phyloP scores from a whole-genome alignment of 1,140 invertebrate genomes.

The Temnothorax nylanderi region DNA sequence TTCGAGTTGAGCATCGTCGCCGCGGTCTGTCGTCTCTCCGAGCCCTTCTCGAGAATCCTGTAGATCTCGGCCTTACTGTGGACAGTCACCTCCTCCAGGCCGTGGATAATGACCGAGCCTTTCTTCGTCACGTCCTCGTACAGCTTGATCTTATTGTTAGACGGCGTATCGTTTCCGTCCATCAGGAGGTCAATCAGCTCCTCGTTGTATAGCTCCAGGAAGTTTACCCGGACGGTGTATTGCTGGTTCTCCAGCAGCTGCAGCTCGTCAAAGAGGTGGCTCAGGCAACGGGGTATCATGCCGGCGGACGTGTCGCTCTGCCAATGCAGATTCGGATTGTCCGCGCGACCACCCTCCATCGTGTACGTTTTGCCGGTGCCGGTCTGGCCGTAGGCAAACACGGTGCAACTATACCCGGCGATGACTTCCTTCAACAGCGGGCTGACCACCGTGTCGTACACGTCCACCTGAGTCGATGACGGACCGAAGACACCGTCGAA shows the following conservation, averaged over 20 bases:
- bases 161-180: conserved; percentile 86
- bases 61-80: conserved; percentile 96
- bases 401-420: conserved; percentile 98
- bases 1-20: conserved; percentile 97
- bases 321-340: conserved; percentile 78
- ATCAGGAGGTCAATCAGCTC: conserved; percentile 97
- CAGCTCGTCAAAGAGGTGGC: conserved; percentile 94
- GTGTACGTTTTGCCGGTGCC: conserved; percentile 86
- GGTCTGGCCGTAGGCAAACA: conserved; percentile 99
- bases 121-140: conserved; percentile 93
- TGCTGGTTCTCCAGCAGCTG: conserved; percentile 90
- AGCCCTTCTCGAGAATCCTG: conserved; percentile 94
- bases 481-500: background rate
- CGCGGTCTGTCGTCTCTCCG: conserved; percentile 94
- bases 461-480: conserved; percentile 88
- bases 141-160: conserved; percentile 90
- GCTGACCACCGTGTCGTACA: conserved; percentile 95
- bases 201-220: conserved; percentile 99
- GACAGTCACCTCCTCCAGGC: conserved; percentile 96
- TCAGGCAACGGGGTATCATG: conserved; percentile 93
- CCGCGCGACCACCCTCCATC: conserved; percentile 94
- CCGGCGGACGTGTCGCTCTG: conserved; percentile 90
- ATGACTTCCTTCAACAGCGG: conserved; percentile 97
- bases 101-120: conserved; percentile 97
- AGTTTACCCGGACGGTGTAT: conserved; percentile 96